Evolutionary conservation across 2,888 invertebrate genomes (phyloP).

Genomic region (Drosophila cyrtoloma): DNA sequence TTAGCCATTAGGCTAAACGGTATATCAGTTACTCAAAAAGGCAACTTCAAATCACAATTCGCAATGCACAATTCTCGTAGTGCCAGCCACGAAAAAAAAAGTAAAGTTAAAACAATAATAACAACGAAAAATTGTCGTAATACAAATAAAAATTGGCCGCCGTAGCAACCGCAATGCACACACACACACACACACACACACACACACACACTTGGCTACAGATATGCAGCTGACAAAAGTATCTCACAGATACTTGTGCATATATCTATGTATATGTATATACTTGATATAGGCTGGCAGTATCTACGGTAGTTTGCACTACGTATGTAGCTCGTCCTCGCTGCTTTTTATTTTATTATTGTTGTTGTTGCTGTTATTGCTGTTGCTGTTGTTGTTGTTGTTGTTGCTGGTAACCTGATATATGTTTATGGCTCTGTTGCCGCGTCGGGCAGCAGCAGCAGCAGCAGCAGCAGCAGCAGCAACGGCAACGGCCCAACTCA

Average conservation of each 20-base stretch:
- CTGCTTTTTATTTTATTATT: slow-evolving; percentile 42
- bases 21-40: slow-evolving; percentile 41
- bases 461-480: slow-evolving; percentile 20
- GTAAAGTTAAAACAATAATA: slow-evolving; percentile 45
- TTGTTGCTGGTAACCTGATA: slow-evolving; percentile 74
- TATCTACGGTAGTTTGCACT: slow-evolving; percentile 71
- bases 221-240: slow-evolving; percentile 63
- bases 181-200: slow-evolving; percentile 32
- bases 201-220: slow-evolving; percentile 23
- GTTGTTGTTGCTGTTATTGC: slow-evolving; percentile 3
- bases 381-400: slow-evolving; percentile 31
- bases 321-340: slow-evolving; percentile 49
- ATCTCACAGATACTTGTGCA: slow-evolving; percentile 70
- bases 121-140: slow-evolving; percentile 70
- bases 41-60: slow-evolving; percentile 28
- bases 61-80: slow-evolving; percentile 25
- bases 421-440: slow-evolving; percentile 80
- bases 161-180: slow-evolving; percentile 68
- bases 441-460: slow-evolving; percentile 56
- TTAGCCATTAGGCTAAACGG: slow-evolving; percentile 40
- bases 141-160: slow-evolving; percentile 67
- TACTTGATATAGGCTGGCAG: slow-evolving; percentile 33
- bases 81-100: slow-evolving; percentile 28
- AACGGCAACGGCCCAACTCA: slow-evolving; percentile 40
- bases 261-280: neutral